Conservation (phyloP, 2,888 invertebrate genomes). For the Drosophila nr. perissopoda region DNA sequence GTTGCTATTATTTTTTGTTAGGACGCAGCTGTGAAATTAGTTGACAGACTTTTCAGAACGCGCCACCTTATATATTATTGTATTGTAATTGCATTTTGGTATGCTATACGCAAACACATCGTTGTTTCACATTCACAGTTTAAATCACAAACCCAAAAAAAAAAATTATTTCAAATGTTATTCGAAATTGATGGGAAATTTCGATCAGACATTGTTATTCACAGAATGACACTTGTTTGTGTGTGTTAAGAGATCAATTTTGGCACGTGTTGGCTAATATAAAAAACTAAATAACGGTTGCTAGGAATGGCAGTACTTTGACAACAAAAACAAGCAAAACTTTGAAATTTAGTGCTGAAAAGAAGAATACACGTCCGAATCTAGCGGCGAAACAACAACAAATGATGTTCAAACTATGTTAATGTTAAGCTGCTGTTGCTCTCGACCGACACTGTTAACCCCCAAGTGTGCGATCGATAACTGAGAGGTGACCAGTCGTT, state of each 20-base stretch:
- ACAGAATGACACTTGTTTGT: not conserved
- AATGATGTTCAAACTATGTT: slow-evolving; percentile 40
- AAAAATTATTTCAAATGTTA: slow-evolving; percentile 27
- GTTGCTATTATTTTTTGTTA: slow-evolving; percentile 15
- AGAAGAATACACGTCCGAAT: slow-evolving; percentile 39
- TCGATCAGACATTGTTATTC: slow-evolving; percentile 21
- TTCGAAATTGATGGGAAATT: slow-evolving; percentile 34
- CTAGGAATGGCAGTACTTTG: slow-evolving; percentile 17
- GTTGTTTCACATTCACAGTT: slow-evolving; percentile 35
- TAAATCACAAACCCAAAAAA: slow-evolving; percentile 23
- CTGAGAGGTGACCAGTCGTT: slow-evolving; percentile 36
- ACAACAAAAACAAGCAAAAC: slow-evolving; percentile 32
- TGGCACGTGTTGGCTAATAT: slow-evolving; percentile 13
- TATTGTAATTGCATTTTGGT: slow-evolving; percentile 46
- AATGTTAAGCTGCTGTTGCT: slow-evolving; percentile 48
- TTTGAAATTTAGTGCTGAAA: slow-evolving; percentile 24
- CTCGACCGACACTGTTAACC: slow-evolving; percentile 44
- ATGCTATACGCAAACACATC: slow-evolving; percentile 18
- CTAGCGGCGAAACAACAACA: slow-evolving; percentile 53
- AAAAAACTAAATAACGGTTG: slow-evolving; percentile 47
- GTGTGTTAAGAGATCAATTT: slow-evolving; percentile 13
- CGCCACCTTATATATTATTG: slow-evolving; percentile 14
- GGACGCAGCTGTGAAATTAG: slow-evolving; percentile 33
- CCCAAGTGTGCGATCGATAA: slow-evolving; percentile 34
- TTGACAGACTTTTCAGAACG: slow-evolving; percentile 29